A percentile compares a stretch with the other conserved stretches of the same genome.
Conservation (phyloP, 2,888 invertebrate genomes). For the Spatulosminthurus flaviceps region DNA sequence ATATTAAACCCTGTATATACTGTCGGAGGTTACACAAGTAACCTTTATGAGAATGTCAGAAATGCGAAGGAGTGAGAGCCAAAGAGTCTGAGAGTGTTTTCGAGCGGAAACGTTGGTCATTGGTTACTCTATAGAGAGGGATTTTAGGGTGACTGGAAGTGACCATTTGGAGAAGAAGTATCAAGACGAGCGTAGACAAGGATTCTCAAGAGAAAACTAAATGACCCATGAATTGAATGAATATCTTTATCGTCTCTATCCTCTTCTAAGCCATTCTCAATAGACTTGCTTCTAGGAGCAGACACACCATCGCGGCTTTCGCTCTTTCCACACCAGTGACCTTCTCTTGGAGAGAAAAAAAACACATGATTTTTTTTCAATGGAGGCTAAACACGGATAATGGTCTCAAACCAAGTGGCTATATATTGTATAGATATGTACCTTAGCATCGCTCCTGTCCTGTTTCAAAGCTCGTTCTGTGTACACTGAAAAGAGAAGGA, state of each 20-base stretch:
- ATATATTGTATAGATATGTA: too few relatives aligned
- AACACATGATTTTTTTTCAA: background rate
- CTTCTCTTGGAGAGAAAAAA: background rate
- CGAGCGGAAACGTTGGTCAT: constrained; percentile 47
- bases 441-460: too few relatives aligned
- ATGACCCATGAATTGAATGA: constrained; percentile 51
- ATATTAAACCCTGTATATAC: background rate
- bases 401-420: background rate
- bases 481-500: background rate
- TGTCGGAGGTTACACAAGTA: constrained; percentile 19
- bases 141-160: constrained; percentile 51
- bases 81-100: constrained; percentile 46
- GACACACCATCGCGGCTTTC: constrained; percentile 13
- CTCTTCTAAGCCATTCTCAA: constrained; percentile 41
- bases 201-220: constrained; percentile 38
- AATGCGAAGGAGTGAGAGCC: constrained; percentile 42
- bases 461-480: background rate
- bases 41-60: constrained; percentile 38
- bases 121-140: constrained; percentile 39
- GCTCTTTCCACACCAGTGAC: constrained; percentile 18
- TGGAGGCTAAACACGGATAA: constrained; percentile 12
- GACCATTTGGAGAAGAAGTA: constrained; percentile 48
- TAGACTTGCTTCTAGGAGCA: constrained; percentile 29
- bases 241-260: constrained; percentile 44
- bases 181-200: constrained; percentile 19